Evolutionary conservation across 1,140 invertebrate species (phyloP).

Genomic region (Lucilia cuprina): DNA sequence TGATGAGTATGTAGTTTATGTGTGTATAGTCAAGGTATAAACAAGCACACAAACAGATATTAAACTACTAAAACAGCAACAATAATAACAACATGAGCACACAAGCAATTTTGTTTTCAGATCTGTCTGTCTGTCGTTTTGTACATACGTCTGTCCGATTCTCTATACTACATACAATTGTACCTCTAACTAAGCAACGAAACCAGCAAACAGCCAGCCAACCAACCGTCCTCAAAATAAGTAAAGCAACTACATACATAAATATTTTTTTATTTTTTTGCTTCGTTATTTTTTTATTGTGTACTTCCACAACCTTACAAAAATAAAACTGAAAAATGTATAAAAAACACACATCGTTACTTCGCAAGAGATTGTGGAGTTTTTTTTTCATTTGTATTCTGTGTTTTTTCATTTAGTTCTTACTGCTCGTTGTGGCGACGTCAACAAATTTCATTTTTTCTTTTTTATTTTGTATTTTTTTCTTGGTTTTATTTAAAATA

Average conservation of each 20-base stretch:
- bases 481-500: neutral
- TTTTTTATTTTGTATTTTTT: neutral
- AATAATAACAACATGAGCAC: neutral
- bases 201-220: neutral
- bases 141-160: neutral
- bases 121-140: neutral
- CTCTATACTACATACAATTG: neutral
- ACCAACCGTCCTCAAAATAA: slow-evolving; percentile 29
- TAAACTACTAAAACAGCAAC: neutral
- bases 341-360: neutral
- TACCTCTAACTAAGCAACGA: neutral
- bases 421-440: neutral
- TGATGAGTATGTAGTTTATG: slow-evolving; percentile 2
- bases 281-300: neutral
- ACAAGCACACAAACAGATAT: neutral
- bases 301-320: slow-evolving; percentile 1
- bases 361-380: neutral
- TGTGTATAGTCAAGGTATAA: slow-evolving; percentile 21
- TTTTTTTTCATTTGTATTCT: neutral
- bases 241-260: slow-evolving; percentile 18
- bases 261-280: neutral
- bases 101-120: slow-evolving; percentile 20
- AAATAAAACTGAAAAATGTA: neutral
- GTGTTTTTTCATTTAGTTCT: slow-evolving; percentile 16
- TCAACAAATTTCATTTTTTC: neutral